Evolutionary conservation across 2,888 invertebrate genomes (phyloP).

Genomic region (Laothoe populi): DNA sequence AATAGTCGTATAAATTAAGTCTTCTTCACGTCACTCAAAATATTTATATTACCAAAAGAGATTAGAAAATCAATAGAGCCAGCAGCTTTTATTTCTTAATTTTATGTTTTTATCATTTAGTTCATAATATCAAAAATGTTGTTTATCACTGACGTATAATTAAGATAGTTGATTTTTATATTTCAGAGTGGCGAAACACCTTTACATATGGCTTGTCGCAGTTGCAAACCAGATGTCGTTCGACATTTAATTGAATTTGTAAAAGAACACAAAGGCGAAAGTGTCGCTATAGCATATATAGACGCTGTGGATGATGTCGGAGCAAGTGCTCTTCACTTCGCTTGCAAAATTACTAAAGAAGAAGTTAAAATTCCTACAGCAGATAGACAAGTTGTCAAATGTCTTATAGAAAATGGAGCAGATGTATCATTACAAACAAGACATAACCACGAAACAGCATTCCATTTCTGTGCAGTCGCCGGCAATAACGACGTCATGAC

Average conservation of each 20-base stretch:
- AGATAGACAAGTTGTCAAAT: slow-evolving; percentile 94
- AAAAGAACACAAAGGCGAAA: slow-evolving; percentile 89
- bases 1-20: background rate
- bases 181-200: slow-evolving; percentile 96
- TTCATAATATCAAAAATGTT: background rate
- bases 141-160: background rate
- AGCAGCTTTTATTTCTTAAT: too few relatives aligned
- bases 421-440: slow-evolving; percentile 94
- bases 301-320: slow-evolving; percentile 96
- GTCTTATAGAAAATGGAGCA: slow-evolving; percentile 95
- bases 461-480: slow-evolving; percentile 97
- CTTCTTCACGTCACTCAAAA: background rate
- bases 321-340: slow-evolving; percentile 97
- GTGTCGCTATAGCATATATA: slow-evolving; percentile 92
- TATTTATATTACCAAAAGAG: too few relatives aligned
- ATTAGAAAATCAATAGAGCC: too few relatives aligned
- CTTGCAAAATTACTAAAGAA: slow-evolving; percentile 94
- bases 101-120: background rate
- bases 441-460: slow-evolving; percentile 95
- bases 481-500: slow-evolving; percentile 98
- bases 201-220: slow-evolving; percentile 96
- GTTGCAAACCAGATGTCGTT: slow-evolving; percentile 94
- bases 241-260: slow-evolving; percentile 93
- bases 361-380: slow-evolving; percentile 90
- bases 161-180: background rate